These are phyloP conservation scores for Vollenhovia emeryi DNA, from an alignment of 1,140 invertebrate species.

Conservation along the genomic window DNA sequence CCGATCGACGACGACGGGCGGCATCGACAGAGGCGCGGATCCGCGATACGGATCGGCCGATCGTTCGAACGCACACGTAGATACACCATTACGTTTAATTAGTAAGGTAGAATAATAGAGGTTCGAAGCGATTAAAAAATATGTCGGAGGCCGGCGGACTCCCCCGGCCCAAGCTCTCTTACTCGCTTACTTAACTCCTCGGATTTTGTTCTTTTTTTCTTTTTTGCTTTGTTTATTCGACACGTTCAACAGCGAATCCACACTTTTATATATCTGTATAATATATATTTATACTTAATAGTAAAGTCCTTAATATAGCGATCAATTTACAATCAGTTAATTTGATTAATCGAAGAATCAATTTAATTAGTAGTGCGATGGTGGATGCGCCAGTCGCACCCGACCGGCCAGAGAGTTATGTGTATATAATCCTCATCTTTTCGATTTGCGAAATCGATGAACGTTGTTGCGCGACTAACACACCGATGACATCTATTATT, in stretches of 20 bases:
- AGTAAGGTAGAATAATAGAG: constrained; percentile 79
- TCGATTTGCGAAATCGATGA: constrained; percentile 62
- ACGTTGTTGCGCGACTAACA: constrained; percentile 70
- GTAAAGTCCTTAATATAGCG: constrained; percentile 73
- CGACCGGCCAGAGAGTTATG: constrained; percentile 67
- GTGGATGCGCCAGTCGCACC: constrained; percentile 60
- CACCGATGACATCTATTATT: constrained; percentile 71
- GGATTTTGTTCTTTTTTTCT: constrained; percentile 51
- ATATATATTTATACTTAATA: constrained; percentile 76
- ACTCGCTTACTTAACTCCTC: constrained; percentile 76
- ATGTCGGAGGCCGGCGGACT: constrained; percentile 76
- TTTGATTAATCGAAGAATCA: constrained; percentile 72
- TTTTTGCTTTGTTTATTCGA: constrained; percentile 73
- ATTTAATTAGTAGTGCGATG: constrained; percentile 72
- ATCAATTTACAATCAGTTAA: constrained; percentile 80
- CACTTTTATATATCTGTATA: constrained; percentile 74
- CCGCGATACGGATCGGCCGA: constrained; percentile 48
- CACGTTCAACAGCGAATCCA: constrained; percentile 81
- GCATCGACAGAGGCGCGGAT: neutral
- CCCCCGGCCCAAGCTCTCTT: constrained; percentile 81
- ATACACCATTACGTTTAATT: constrained; percentile 73
- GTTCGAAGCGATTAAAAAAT: constrained; percentile 84
- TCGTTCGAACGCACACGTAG: constrained; percentile 64
- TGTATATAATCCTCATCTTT: constrained; percentile 59
- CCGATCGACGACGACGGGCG: constrained; percentile 33